These are phyloP conservation scores for Recurvirostra avosetta DNA, from an alignment of 2,113 vertebrate genomes.

Conservation along the genomic window DNA sequence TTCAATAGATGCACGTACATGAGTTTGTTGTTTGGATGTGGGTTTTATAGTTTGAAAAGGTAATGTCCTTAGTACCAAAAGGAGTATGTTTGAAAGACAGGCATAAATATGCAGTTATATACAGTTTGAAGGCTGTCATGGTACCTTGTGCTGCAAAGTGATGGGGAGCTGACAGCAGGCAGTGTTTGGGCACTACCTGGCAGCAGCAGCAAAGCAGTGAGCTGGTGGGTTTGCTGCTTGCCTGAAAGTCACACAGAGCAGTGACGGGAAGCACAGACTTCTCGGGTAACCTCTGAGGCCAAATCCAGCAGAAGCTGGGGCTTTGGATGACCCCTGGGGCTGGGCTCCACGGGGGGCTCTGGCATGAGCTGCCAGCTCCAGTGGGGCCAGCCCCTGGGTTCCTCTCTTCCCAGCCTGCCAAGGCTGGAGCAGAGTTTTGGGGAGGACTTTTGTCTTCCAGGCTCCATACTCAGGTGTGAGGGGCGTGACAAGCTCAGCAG, in stretches of 20 bases:
- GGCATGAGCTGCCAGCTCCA: background rate
- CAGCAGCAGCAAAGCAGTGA: background rate
- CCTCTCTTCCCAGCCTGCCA: accelerated
- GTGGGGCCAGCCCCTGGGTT: background rate
- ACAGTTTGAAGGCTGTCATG: background rate
- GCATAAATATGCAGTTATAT: background rate
- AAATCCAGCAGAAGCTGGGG: background rate
- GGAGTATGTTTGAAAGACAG: background rate
- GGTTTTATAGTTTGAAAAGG: background rate
- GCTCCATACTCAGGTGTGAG: accelerated
- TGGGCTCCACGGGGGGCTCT: accelerated
- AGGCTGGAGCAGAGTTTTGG: background rate
- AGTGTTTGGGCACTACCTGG: background rate
- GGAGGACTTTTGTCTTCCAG: too few species aligned
- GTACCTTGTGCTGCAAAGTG: background rate
- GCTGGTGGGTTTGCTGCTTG: background rate
- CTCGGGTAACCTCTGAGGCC: background rate
- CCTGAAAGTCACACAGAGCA: background rate
- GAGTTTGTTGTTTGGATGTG: background rate
- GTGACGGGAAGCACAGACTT: background rate
- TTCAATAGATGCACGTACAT: background rate
- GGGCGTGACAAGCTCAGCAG: background rate
- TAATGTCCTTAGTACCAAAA: background rate
- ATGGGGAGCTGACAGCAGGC: background rate
- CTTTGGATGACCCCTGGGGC: background rate